Percentiles rank a stretch among this genome's conserved stretches.
Evolutionary conservation across 2,113 vertebrate genomes (phyloP).

Genomic region (Sialia sialis): DNA sequence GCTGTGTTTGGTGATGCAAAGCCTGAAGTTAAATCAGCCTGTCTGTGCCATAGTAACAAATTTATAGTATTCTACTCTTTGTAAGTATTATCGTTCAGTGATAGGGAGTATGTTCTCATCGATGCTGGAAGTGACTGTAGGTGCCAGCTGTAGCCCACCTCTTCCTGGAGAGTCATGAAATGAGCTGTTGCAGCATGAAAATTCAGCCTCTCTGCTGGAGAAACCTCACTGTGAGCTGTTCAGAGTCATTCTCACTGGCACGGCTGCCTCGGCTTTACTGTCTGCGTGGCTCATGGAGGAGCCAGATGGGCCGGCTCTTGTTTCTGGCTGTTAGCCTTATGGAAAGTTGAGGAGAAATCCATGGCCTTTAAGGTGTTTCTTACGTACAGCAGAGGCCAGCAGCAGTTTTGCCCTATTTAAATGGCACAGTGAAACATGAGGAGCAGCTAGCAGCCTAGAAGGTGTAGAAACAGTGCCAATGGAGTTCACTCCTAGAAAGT

Average conservation of each 20-base stretch:
- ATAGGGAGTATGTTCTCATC: neutral
- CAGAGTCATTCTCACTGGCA: constrained; percentile 3
- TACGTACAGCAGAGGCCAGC: neutral
- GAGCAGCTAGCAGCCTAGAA: neutral
- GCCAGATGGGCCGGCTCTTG: neutral
- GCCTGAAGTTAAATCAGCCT: constrained; percentile 59
- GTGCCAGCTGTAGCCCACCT: constrained; percentile 53
- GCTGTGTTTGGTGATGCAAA: constrained; percentile 57
- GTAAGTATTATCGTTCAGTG: neutral
- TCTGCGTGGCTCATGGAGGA: constrained; percentile 11
- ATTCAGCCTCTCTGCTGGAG: constrained; percentile 19
- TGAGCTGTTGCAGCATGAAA: constrained; percentile 53
- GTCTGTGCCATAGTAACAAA: constrained; percentile 39
- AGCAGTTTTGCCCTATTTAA: neutral
- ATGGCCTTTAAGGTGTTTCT: neutral
- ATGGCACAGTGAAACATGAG: neutral
- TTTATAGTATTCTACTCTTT: neutral
- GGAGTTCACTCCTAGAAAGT: neutral
- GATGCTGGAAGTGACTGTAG: constrained; percentile 9
- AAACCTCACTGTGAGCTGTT: constrained; percentile 25
- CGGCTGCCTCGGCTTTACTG: neutral
- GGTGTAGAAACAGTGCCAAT: neutral
- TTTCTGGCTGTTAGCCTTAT: neutral
- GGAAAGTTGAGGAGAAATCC: constrained; percentile 1
- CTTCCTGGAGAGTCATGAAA: constrained; percentile 58